A percentile compares a stretch with the other conserved stretches of the same genome.
Evolutionary conservation across 1,140 invertebrate species (phyloP).

Genomic region (Neotoxoptera formosana): DNA sequence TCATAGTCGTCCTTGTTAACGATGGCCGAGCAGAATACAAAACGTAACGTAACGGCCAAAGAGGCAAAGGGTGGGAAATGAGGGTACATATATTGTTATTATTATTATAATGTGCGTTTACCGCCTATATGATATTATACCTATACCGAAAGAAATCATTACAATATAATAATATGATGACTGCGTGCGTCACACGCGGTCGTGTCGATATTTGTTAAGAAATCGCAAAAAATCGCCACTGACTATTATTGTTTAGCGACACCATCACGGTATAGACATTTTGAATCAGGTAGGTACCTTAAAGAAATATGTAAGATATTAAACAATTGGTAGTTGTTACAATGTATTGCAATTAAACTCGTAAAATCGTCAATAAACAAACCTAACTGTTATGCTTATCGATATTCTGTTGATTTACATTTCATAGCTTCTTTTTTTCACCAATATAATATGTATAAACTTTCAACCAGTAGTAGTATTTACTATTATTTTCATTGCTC

Average conservation of each 20-base stretch:
- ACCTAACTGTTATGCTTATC: too few relatives aligned
- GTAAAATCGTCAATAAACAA: too few relatives aligned
- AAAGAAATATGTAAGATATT: neutral
- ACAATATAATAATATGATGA: neutral
- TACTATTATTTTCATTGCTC: too few relatives aligned
- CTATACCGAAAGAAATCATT: neutral
- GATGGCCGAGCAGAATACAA: slow-evolving; percentile 4
- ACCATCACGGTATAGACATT: neutral
- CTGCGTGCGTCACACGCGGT: too few relatives aligned
- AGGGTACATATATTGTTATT: neutral
- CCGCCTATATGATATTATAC: too few relatives aligned
- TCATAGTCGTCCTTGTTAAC: slow-evolving; percentile 41
- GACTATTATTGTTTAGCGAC: neutral
- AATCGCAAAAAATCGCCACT: neutral
- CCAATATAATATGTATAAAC: too few relatives aligned
- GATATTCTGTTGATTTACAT: too few relatives aligned
- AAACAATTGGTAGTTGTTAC: neutral
- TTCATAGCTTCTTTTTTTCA: too few relatives aligned
- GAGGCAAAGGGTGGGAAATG: neutral
- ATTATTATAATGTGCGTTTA: too few relatives aligned
- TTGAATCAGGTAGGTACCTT: neutral
- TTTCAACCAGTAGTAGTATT: too few relatives aligned
- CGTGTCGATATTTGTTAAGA: neutral
- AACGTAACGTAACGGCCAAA: neutral
- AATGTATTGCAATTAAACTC: too few relatives aligned